A percentile compares a stretch with the other conserved stretches of the same genome.
These are phyloP conservation scores for Diadema setosum DNA, from an alignment of 35 echinoderm and acorn worm genomes.

Conservation along the genomic window DNA sequence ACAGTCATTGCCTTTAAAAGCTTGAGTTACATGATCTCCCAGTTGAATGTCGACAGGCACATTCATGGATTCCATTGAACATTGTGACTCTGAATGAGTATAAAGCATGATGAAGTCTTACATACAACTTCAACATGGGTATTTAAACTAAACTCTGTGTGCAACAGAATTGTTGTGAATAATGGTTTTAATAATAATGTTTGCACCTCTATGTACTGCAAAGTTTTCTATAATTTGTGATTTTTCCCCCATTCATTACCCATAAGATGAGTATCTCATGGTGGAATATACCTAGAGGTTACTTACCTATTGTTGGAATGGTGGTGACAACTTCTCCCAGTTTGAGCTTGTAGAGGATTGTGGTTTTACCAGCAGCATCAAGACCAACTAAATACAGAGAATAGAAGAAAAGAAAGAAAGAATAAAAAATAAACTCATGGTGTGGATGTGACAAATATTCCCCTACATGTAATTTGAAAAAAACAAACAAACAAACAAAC, in stretches of 20 bases:
- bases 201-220: neutral
- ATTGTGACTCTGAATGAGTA: no score
- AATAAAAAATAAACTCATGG: neutral
- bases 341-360: conserved; percentile 82
- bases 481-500: neutral
- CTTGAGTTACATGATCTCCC: no score
- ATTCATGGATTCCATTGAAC: no score
- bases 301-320: conserved; percentile 91
- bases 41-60: no score
- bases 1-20: no score
- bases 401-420: neutral
- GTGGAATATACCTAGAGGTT: neutral
- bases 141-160: neutral
- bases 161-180: neutral
- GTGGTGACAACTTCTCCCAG: conserved; percentile 80
- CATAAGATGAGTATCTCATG: neutral
- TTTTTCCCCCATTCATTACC: neutral
- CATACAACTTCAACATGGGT: neutral
- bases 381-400: conserved; percentile 54
- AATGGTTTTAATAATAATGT: neutral
- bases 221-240: neutral
- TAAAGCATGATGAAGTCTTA: no score
- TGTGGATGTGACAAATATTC: neutral
- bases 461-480: neutral
- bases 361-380: conserved; percentile 88